Conservation (phyloP, 1,140 invertebrate genomes). For the Steinernema khuongi region DNA sequence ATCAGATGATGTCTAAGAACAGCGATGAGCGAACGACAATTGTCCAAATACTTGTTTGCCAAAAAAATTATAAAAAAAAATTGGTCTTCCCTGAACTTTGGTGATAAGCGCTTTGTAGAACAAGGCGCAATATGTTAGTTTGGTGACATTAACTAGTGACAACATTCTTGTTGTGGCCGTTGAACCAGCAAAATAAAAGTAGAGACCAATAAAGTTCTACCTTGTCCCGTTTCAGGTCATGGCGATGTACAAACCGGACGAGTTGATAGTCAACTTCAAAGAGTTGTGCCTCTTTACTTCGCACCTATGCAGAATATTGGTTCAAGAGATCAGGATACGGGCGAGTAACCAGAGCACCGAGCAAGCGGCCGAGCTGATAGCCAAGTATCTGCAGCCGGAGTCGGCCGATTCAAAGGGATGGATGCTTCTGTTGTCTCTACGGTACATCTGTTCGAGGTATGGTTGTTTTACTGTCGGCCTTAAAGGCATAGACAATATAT, state of each 20-base stretch:
- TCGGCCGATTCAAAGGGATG: slow-evolving; percentile 44
- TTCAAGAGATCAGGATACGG: slow-evolving; percentile 59
- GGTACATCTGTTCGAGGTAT: slow-evolving; percentile 50
- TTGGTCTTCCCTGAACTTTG: too few species aligned
- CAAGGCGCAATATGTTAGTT: too few species aligned
- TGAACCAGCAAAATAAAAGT: slow-evolving; percentile 74
- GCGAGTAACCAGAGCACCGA: slow-evolving; percentile 77
- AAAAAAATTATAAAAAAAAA: too few species aligned
- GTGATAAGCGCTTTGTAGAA: too few species aligned
- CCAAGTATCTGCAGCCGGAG: slow-evolving; percentile 44
- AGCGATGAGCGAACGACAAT: too few species aligned
- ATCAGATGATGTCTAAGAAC: too few species aligned
- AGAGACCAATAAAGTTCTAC: slow-evolving; percentile 89
- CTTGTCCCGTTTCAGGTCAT: slow-evolving; percentile 86
- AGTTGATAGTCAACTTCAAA: slow-evolving; percentile 55
- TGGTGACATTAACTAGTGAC: not conserved
- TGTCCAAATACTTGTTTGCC: too few species aligned
- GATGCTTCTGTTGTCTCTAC: slow-evolving; percentile 43
- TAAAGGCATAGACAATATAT: not conserved
- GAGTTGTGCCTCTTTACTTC: slow-evolving; percentile 48
- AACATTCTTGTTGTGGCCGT: slow-evolving; percentile 28
- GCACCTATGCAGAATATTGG: slow-evolving; percentile 45
- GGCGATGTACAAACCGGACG: slow-evolving; percentile 74
- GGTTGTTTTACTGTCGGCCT: not conserved
- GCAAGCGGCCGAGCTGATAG: slow-evolving; percentile 49